Conservation (phyloP, 2,888 invertebrate genomes). For the Vanessa cardui region DNA sequence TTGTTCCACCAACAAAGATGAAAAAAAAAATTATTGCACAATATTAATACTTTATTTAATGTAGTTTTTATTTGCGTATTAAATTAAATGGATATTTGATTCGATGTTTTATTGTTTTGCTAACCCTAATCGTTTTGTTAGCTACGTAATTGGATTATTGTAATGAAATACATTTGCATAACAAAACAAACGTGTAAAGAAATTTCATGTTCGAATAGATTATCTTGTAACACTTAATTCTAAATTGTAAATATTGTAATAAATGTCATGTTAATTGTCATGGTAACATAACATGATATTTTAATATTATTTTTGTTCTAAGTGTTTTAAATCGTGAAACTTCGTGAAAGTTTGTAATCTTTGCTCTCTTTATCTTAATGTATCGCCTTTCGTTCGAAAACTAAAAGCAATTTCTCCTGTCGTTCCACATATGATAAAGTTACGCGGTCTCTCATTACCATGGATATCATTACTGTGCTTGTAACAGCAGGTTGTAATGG, state of each 20-base stretch:
- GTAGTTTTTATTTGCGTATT: too few relatives aligned
- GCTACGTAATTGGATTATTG: conserved; percentile 4
- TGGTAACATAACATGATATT: conserved; percentile 3
- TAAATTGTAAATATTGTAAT: not conserved
- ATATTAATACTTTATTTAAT: too few relatives aligned
- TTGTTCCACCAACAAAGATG: too few relatives aligned
- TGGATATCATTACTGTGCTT: conserved; percentile 59
- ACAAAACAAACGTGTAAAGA: not conserved
- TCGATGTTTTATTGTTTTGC: not conserved
- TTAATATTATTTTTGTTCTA: not conserved
- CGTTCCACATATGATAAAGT: conserved; percentile 71
- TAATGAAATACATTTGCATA: conserved; percentile 13
- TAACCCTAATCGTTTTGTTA: not conserved
- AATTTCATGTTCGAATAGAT: not conserved
- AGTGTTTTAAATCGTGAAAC: conserved; percentile 51
- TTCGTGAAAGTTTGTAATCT: conserved; percentile 65
- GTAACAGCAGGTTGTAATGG: conserved; percentile 26
- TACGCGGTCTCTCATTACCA: conserved; percentile 67
- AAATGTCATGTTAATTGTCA: not conserved
- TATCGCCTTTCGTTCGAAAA: conserved; percentile 74
- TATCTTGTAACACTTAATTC: conserved; percentile 12
- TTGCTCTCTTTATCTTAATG: conserved; percentile 55
- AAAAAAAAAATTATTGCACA: too few relatives aligned
- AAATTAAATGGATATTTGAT: too few relatives aligned
- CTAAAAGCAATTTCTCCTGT: conserved; percentile 69